A percentile compares a stretch with the other conserved stretches of the same genome.
These are phyloP conservation scores for Pitta sordida DNA, from an alignment of 2,113 vertebrate genomes.

Conservation along the genomic window DNA sequence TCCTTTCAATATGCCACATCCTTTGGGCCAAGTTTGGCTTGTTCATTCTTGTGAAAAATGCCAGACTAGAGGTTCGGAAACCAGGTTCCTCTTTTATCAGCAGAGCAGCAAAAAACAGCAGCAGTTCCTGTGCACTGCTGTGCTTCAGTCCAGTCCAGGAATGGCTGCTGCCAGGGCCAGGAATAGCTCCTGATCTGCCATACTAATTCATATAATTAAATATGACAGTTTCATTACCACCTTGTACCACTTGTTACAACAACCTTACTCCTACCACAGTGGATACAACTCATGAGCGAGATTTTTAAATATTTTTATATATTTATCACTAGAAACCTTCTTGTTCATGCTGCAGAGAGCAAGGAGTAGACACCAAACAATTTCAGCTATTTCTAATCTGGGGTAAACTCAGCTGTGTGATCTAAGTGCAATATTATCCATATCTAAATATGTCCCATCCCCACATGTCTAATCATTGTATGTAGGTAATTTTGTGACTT, in stretches of 20 bases:
- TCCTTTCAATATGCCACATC: neutral
- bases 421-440: neutral
- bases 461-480: neutral
- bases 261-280: neutral
- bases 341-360: neutral
- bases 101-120: neutral
- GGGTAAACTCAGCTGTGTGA: neutral
- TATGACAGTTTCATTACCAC: neutral
- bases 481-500: neutral
- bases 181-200: neutral
- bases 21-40: neutral
- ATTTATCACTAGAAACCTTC: neutral
- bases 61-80: neutral
- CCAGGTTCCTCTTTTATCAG: neutral
- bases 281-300: neutral
- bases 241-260: neutral
- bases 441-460: neutral
- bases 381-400: neutral
- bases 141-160: neutral
- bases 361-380: neutral
- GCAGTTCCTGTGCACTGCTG: neutral
- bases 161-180: neutral
- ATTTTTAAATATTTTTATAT: neutral
- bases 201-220: neutral
- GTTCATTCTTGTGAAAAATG: neutral